Conservation (phyloP, 2,797 vertebrate species). For the Valencia hispanica region DNA sequence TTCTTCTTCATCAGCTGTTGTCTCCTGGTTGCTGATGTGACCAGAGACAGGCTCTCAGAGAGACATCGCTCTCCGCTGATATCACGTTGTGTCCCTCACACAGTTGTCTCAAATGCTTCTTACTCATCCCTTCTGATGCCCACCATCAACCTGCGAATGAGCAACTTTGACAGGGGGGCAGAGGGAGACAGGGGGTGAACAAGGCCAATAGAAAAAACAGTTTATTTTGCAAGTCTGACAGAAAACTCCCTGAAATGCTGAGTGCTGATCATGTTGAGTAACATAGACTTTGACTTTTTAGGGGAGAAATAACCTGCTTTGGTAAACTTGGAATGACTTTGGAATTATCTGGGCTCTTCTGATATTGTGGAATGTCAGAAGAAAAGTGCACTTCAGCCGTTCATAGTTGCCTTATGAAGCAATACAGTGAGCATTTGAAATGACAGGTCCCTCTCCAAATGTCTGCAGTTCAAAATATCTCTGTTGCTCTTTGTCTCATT, state of each 20-base stretch:
- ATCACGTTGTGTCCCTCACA: conserved; percentile 68
- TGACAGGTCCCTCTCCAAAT: conserved; percentile 66
- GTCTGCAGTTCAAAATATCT: conserved; percentile 48
- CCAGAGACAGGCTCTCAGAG: conserved; percentile 66
- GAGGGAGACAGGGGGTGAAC: conserved; percentile 52
- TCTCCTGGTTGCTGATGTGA: conserved; percentile 60
- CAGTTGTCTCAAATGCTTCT: conserved; percentile 71
- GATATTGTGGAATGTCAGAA: conserved; percentile 53
- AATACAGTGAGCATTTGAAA: conserved; percentile 42
- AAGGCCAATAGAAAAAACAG: conserved; percentile 70
- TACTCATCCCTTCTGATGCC: conserved; percentile 77
- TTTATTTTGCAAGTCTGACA: conserved; percentile 81
- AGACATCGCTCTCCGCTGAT: conserved; percentile 61
- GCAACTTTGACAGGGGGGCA: conserved; percentile 72
- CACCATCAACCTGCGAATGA: conserved; percentile 76
- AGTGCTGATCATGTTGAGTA: conserved; percentile 68
- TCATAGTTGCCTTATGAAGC: conserved; percentile 38
- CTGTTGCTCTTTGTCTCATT: conserved; percentile 40
- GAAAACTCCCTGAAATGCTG: conserved; percentile 74
- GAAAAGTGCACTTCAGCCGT: conserved; percentile 71
- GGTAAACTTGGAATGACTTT: conserved; percentile 80
- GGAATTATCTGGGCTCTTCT: conserved; percentile 63
- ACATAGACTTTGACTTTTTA: conserved; percentile 75
- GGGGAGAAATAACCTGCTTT: conserved; percentile 73
- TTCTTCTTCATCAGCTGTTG: conserved; percentile 65